These are phyloP conservation scores for Cryptus armator DNA, from an alignment of 2,888 invertebrate genomes.

Conservation along the genomic window DNA sequence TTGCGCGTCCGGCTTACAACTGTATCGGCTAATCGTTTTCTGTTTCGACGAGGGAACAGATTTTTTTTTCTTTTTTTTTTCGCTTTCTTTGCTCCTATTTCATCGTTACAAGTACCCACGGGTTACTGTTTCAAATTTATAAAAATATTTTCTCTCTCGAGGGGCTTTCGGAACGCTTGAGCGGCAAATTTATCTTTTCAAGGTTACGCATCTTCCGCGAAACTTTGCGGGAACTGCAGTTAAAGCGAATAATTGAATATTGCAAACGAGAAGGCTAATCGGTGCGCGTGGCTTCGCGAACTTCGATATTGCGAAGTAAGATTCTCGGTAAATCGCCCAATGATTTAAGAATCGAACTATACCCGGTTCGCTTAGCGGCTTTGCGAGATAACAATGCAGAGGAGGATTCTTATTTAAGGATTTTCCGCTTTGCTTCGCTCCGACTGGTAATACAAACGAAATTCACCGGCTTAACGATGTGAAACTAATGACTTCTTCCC, in stretches of 20 bases:
- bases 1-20: slow-evolving; percentile 75
- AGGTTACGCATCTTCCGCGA: background rate
- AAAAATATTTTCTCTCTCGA: background rate
- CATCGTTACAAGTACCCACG: slow-evolving; percentile 6
- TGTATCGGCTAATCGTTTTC: slow-evolving; percentile 80
- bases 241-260: slow-evolving; percentile 11
- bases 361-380: too few species aligned
- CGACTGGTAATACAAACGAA: slow-evolving; percentile 49
- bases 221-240: background rate
- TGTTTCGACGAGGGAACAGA: slow-evolving; percentile 8
- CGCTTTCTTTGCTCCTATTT: background rate
- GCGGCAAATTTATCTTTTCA: background rate
- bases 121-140: background rate
- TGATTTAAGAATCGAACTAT: slow-evolving; percentile 41
- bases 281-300: too few species aligned
- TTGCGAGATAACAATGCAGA: too few species aligned
- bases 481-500: slow-evolving; percentile 58
- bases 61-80: slow-evolving; percentile 9
- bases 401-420: background rate
- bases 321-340: slow-evolving; percentile 37
- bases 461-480: slow-evolving; percentile 51
- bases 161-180: background rate
- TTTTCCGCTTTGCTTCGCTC: slow-evolving; percentile 38
- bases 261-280: background rate
- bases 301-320: slow-evolving; percentile 22